These are phyloP conservation scores for Thymelicus acteon DNA, from an alignment of 2,888 invertebrate species.

Conservation along the genomic window DNA sequence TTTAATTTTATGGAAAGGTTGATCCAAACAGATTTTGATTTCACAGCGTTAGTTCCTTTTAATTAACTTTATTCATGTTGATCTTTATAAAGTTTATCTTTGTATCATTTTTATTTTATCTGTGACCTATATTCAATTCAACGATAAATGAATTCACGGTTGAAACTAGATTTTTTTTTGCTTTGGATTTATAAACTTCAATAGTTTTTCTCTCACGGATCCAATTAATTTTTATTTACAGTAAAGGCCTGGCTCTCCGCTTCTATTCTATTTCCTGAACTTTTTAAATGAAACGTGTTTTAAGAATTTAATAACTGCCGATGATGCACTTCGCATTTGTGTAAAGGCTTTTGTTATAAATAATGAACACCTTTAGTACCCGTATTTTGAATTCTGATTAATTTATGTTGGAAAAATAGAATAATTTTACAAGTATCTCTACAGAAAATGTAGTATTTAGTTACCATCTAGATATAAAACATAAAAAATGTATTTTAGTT, in stretches of 20 bases:
- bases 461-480: too few relatives aligned
- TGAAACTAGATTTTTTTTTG: conserved; percentile 20
- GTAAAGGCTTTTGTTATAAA: neutral
- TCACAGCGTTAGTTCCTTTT: neutral
- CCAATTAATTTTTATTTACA: conserved; percentile 62
- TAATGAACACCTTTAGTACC: too few relatives aligned
- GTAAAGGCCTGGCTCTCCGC: conserved; percentile 50
- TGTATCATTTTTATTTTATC: conserved; percentile 6
- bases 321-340: neutral
- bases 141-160: neutral
- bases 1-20: neutral
- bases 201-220: conserved; percentile 56
- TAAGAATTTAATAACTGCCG: neutral
- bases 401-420: too few relatives aligned
- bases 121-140: conserved; percentile 14
- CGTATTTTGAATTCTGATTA: too few relatives aligned
- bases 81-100: too few relatives aligned
- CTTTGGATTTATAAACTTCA: conserved; percentile 34
- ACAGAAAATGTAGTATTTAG: too few relatives aligned
- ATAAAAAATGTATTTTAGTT: too few relatives aligned
- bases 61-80: neutral
- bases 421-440: too few relatives aligned
- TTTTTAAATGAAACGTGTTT: conserved; percentile 28
- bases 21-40: neutral
- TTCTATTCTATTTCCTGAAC: conserved; percentile 17